A percentile compares a stretch with the other conserved stretches of the same genome.
Evolutionary conservation across 2,888 invertebrate genomes (phyloP).

Genomic region (Coenonympha glycerion): DNA sequence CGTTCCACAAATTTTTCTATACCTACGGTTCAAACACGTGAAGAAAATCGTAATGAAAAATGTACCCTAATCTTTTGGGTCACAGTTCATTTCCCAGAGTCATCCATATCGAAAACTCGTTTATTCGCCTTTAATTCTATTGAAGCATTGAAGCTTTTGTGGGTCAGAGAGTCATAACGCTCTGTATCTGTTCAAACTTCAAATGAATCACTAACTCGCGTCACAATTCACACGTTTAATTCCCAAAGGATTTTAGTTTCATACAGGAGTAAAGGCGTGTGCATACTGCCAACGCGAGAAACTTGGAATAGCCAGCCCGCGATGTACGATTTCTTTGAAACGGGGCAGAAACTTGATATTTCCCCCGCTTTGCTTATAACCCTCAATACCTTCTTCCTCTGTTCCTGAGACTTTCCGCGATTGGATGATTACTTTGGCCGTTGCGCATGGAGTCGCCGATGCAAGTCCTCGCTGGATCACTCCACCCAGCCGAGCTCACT

Average conservation of each 20-base stretch:
- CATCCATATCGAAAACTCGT: neutral
- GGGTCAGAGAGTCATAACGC: conserved; percentile 3
- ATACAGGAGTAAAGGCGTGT: conserved; percentile 13
- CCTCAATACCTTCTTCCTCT: too few species aligned
- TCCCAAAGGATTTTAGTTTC: conserved; percentile 21
- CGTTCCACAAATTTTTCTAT: too few species aligned
- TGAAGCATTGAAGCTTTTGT: neutral
- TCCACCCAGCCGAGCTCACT: too few species aligned
- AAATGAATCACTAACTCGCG: conserved; percentile 13
- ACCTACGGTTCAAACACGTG: too few species aligned
- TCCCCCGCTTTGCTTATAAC: too few species aligned
- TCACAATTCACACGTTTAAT: conserved; percentile 21
- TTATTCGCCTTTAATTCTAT: neutral
- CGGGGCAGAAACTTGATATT: too few species aligned
- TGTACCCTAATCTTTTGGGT: neutral
- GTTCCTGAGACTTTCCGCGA: too few species aligned
- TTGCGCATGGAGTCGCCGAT: too few species aligned
- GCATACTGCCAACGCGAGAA: conserved; percentile 8
- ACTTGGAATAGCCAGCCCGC: too few species aligned
- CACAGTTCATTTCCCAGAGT: neutral
- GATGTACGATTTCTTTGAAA: too few species aligned
- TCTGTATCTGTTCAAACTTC: conserved; percentile 6
- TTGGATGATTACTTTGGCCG: too few species aligned
- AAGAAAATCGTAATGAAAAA: neutral
- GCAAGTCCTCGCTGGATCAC: too few species aligned